These are phyloP conservation scores for Hylyphantes graminicola DNA, from an alignment of 1,140 invertebrate genomes.

Conservation along the genomic window DNA sequence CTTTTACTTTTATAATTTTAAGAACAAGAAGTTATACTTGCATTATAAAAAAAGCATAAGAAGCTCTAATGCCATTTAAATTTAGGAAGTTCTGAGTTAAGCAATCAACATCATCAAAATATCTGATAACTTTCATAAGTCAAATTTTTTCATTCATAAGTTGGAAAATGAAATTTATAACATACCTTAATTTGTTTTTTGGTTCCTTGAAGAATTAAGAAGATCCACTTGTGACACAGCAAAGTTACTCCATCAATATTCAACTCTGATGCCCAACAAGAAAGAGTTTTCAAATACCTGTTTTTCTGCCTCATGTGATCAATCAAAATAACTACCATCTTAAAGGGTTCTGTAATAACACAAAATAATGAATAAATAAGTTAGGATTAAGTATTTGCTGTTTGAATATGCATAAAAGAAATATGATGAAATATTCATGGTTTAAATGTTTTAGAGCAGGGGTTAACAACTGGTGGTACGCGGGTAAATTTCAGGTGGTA, in stretches of 20 bases:
- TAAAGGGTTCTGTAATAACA: background rate
- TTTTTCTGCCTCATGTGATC: conserved; percentile 42
- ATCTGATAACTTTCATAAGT: too few relatives aligned
- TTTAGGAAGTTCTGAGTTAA: too few relatives aligned
- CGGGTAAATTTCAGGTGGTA: too few relatives aligned
- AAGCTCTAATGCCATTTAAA: too few relatives aligned
- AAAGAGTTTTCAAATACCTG: conserved; percentile 25
- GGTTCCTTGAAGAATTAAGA: conserved; percentile 31
- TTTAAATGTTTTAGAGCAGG: too few relatives aligned
- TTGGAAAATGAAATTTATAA: background rate
- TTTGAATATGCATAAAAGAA: background rate
- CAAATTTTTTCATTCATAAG: too few relatives aligned
- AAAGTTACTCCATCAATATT: conserved; percentile 16
- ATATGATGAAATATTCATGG: too few relatives aligned
- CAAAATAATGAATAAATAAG: background rate
- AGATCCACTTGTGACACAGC: conserved; percentile 31
- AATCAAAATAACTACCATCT: conserved; percentile 23
- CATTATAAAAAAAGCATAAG: background rate
- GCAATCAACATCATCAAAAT: too few relatives aligned
- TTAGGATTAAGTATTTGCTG: background rate
- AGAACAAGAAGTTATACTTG: background rate
- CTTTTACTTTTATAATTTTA: background rate
- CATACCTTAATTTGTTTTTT: conserved; percentile 44
- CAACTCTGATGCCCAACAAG: conserved; percentile 22
- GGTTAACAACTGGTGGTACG: too few relatives aligned